A percentile compares a stretch with the other conserved stretches of the same genome.
Conservation (phyloP, 2,113 vertebrate species). For the Arenaria interpres region DNA sequence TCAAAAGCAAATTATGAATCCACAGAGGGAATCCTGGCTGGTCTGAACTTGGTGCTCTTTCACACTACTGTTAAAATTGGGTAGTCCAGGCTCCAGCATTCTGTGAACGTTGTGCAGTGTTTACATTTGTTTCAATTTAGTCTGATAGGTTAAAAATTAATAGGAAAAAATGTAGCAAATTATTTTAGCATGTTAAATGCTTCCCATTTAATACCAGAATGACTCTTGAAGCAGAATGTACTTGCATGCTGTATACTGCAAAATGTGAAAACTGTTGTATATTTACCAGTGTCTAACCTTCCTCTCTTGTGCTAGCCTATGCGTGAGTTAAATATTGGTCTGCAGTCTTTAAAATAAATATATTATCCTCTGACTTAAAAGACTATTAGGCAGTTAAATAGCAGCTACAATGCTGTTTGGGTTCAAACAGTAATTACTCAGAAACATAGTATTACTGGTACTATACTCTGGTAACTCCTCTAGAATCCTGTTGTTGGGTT, state of each 20-base stretch:
- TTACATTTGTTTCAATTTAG: background rate
- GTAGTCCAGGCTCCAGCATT: background rate
- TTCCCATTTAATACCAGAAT: background rate
- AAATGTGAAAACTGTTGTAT: background rate
- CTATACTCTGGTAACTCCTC: background rate
- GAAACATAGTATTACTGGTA: background rate
- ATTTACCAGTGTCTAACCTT: background rate
- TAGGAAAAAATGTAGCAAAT: background rate
- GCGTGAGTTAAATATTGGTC: background rate
- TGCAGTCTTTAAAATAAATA: background rate
- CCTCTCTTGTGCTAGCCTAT: background rate
- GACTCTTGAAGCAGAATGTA: background rate
- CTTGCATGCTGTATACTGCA: background rate
- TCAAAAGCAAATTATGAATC: background rate
- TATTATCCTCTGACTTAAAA: background rate
- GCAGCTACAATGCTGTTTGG: background rate
- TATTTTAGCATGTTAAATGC: background rate
- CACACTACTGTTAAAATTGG: background rate
- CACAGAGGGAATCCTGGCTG: background rate
- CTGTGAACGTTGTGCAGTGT: background rate
- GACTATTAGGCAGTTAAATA: background rate
- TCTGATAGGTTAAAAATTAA: background rate
- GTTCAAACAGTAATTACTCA: background rate
- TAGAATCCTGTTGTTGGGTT: background rate
- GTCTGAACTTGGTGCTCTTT: background rate